Base-by-base conservation (phyloP, 2,797 vertebrate species). In the Danio jaintianensis region DNA sequence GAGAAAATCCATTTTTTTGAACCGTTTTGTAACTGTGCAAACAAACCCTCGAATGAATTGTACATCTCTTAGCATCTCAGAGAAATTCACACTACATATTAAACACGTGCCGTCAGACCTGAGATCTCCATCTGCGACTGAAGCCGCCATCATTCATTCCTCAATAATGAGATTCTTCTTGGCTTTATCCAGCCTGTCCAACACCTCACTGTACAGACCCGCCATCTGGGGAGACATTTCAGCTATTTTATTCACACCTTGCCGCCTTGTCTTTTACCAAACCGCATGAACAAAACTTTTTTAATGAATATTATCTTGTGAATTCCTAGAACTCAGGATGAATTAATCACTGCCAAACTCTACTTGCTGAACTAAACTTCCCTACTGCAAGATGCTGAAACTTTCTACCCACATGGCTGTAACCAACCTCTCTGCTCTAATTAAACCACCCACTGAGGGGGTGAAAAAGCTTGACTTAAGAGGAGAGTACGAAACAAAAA, bases 121-220 rank as follows among this genome's bases (percentile, higher is more conserved):
- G 67, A 63, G 58, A 73, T 58, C 50, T 73, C 78, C 71, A 78
- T 45, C 62, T 68, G 45, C 63, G 40, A 43, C 29, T 47, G 58
- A 6, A 68, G 15, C 43, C 1, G 7, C 47, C 4, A 20, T 92
- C 86, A 92, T 69, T 93, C 90, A 93, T 69, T 93, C 90, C 79
- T 95, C 91, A 68, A 84, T 90, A 78, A 87, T 82, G 68, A 86
- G 52, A 80, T 83, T 93, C 47, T 70, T 86, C 85, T 93, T 93
- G 7, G 90, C 93, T 91, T 89, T 94, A 88, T 95, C 91, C 88
- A 97, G 6, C 84, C 91, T 91, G 87, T 96, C 92, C 89, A 96
- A 86, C 80, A 98, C 90, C 82, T 96, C 92, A 68, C 91, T 87
- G 86, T 97, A 96, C 53, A 96, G 92, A 74, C 85, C 81, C 18